These are phyloP conservation scores for Oscheius sp. DNA, from an alignment of 2,888 invertebrate species.

Conservation along the genomic window DNA sequence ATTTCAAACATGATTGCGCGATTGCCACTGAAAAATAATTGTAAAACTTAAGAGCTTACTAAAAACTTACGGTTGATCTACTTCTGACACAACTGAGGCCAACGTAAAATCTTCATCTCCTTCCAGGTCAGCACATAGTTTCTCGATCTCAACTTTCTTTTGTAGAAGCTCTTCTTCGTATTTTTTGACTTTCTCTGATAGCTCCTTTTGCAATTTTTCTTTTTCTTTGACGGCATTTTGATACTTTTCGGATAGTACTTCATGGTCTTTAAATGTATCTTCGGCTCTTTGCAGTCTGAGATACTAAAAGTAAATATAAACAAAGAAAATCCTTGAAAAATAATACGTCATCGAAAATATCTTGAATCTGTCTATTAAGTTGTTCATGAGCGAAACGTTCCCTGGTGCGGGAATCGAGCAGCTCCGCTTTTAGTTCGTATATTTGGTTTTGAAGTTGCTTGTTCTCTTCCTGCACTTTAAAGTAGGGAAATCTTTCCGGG, in stretches of 20 bases:
- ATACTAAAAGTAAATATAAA: neutral
- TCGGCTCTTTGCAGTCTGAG: neutral
- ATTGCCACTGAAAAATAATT: neutral
- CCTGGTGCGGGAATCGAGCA: neutral
- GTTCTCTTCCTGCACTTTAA: conserved; percentile 10
- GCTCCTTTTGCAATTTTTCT: neutral
- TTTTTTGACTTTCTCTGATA: neutral
- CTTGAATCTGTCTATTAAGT: neutral
- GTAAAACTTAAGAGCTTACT: neutral
- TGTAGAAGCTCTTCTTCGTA: neutral
- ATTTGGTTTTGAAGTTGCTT: neutral
- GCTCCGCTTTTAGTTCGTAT: neutral
- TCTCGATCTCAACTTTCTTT: neutral
- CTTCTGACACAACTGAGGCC: neutral
- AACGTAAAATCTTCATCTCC: conserved; percentile 2
- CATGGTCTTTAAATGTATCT: neutral
- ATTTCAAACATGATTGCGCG: neutral
- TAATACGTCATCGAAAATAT: conserved; percentile 6
- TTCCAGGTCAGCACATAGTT: neutral
- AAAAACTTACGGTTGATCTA: neutral
- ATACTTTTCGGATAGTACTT: neutral
- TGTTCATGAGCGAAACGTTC: conserved; percentile 3
- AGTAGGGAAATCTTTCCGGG: conserved; percentile 8
- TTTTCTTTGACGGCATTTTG: neutral
- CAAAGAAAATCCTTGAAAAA: neutral